These are phyloP conservation scores for Dioctria rufipes DNA, from an alignment of 2,888 invertebrate species.

Conservation along the genomic window DNA sequence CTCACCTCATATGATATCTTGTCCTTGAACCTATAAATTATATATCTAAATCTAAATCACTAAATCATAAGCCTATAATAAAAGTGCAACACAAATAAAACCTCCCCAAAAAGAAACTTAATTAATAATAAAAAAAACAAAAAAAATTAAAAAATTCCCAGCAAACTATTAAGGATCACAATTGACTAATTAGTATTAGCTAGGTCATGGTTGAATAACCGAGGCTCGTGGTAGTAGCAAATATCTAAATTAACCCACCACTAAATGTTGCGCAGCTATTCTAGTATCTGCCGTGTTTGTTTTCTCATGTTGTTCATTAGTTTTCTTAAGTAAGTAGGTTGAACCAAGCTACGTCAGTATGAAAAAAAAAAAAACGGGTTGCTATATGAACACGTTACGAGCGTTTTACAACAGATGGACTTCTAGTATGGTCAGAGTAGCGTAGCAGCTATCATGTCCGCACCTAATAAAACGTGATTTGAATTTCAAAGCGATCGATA, in stretches of 20 bases:
- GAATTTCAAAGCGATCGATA: slow-evolving; percentile 19
- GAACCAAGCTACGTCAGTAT: slow-evolving; percentile 14
- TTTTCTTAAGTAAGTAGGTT: slow-evolving; percentile 31
- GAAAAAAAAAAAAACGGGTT: slow-evolving; percentile 15
- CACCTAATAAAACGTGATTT: slow-evolving; percentile 38
- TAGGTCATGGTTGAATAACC: slow-evolving; percentile 6
- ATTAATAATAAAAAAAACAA: too few relatives aligned
- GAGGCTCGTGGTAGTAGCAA: not conserved
- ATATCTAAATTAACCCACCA: slow-evolving; percentile 3
- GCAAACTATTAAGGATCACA: too few relatives aligned
- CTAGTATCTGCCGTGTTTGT: slow-evolving; percentile 8
- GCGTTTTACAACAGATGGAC: slow-evolving; percentile 16
- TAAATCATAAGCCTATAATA: too few relatives aligned
- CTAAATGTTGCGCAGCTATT: not conserved
- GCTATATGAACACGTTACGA: slow-evolving; percentile 25
- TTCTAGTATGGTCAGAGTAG: slow-evolving; percentile 15
- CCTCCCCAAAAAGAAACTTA: too few relatives aligned
- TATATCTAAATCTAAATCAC: too few relatives aligned
- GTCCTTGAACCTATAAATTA: too few relatives aligned
- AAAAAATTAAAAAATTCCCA: too few relatives aligned
- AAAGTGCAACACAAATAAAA: too few relatives aligned
- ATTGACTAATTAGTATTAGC: too few relatives aligned
- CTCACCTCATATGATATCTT: too few relatives aligned
- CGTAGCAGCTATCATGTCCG: slow-evolving; percentile 27
- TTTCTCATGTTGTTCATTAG: slow-evolving; percentile 13